Conservation (phyloP, 2,797 vertebrate species). For the Coregonus ussuriensis region DNA sequence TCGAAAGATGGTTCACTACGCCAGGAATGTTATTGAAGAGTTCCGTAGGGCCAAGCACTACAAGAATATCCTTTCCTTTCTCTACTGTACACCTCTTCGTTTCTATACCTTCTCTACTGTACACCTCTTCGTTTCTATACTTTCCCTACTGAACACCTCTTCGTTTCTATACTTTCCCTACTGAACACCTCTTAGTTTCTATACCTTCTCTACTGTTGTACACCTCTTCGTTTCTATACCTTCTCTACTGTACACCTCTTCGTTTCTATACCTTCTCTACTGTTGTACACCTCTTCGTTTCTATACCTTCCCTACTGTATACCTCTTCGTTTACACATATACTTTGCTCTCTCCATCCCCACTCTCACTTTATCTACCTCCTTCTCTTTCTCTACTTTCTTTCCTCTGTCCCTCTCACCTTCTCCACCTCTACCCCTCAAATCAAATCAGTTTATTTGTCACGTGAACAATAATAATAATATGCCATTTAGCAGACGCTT, state of each 20-base stretch:
- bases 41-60: conserved; percentile 97
- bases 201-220: neutral
- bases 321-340: neutral
- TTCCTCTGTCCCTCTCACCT: too few species aligned
- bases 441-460: too few species aligned
- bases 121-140: neutral
- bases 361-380: too few species aligned
- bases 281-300: too few species aligned
- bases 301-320: too few species aligned
- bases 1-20: conserved; percentile 86
- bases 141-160: neutral
- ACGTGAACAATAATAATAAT: too few species aligned
- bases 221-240: neutral
- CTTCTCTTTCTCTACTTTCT: too few species aligned
- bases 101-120: too few species aligned
- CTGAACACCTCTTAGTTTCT: neutral
- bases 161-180: neutral
- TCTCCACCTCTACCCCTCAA: too few species aligned
- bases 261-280: too few species aligned
- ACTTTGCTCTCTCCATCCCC: neutral
- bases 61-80: conserved; percentile 92
- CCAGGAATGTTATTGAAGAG: conserved; percentile 93
- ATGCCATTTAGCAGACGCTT: too few species aligned
- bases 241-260: neutral
- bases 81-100: neutral